Percentiles rank a stretch among this genome's conserved stretches.
phyloP scores from a whole-genome alignment of 1,140 invertebrate genomes.

The Drosophila miranda region DNA sequence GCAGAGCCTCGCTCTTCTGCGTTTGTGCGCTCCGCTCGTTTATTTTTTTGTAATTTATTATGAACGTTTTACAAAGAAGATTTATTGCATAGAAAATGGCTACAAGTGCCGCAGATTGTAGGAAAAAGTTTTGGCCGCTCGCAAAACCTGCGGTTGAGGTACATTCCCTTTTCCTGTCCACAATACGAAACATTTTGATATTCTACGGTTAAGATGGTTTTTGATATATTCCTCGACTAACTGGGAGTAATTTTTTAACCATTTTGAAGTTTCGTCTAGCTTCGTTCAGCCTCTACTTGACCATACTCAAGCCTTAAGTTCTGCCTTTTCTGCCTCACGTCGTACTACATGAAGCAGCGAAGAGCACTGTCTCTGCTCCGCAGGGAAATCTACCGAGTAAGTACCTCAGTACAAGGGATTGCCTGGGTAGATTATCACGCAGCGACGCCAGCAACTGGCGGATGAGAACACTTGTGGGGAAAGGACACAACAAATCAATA shows the following conservation, averaged over 20 bases:
- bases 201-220: constrained; percentile 4
- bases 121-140: constrained; percentile 40
- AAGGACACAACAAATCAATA: constrained; percentile 5
- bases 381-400: constrained; percentile 52
- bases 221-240: constrained; percentile 31
- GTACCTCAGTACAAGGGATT: neutral
- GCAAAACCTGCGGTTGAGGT: constrained; percentile 16
- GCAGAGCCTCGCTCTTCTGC: constrained; percentile 24
- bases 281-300: constrained; percentile 21
- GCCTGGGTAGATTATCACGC: constrained; percentile 46
- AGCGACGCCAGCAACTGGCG: constrained; percentile 40
- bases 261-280: constrained; percentile 36
- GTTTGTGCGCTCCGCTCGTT: constrained; percentile 22
- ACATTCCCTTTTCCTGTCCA: constrained; percentile 14
- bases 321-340: constrained; percentile 44
- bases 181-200: constrained; percentile 10
- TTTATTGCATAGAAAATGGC: constrained; percentile 67
- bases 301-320: constrained; percentile 3
- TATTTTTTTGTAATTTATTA: constrained; percentile 73
- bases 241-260: constrained; percentile 34
- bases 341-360: constrained; percentile 70
- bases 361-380: constrained; percentile 54
- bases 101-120: constrained; percentile 68
- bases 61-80: constrained; percentile 70
- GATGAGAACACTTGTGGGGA: neutral